These are phyloP conservation scores for Reticulitermes lucifugus DNA, from an alignment of 2,888 invertebrate genomes.

Conservation along the genomic window DNA sequence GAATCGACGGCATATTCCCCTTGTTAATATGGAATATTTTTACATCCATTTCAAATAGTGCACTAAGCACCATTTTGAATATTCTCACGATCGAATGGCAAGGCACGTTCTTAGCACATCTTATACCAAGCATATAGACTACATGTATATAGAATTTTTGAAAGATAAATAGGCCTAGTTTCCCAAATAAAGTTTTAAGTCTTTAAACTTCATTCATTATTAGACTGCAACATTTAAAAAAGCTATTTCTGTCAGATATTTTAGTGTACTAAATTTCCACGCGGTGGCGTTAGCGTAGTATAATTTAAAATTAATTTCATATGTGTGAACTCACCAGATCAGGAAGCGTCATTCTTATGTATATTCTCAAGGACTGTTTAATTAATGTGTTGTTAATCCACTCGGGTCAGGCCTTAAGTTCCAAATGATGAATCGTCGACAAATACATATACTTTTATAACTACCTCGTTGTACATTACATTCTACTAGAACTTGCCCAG, in stretches of 20 bases:
- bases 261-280: background rate
- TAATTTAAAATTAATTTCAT: background rate
- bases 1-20: too few relatives aligned
- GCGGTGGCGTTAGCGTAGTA: background rate
- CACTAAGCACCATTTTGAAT: too few relatives aligned
- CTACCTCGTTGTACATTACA: background rate
- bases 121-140: too few relatives aligned
- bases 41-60: too few relatives aligned
- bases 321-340: constrained; percentile 2
- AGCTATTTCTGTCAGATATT: background rate
- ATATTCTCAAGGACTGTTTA: background rate
- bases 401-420: background rate
- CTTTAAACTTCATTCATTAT: background rate
- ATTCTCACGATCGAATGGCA: too few relatives aligned
- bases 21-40: too few relatives aligned
- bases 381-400: background rate
- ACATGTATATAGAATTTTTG: background rate
- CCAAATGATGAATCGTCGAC: background rate
- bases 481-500: constrained; percentile 13
- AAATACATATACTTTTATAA: constrained; percentile 15
- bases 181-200: background rate
- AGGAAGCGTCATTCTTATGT: constrained; percentile 12
- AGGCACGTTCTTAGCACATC: too few relatives aligned
- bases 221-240: background rate
- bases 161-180: background rate